phyloP scores from a whole-genome alignment of 2,888 invertebrate species.

The Sympetrum striolatum region DNA sequence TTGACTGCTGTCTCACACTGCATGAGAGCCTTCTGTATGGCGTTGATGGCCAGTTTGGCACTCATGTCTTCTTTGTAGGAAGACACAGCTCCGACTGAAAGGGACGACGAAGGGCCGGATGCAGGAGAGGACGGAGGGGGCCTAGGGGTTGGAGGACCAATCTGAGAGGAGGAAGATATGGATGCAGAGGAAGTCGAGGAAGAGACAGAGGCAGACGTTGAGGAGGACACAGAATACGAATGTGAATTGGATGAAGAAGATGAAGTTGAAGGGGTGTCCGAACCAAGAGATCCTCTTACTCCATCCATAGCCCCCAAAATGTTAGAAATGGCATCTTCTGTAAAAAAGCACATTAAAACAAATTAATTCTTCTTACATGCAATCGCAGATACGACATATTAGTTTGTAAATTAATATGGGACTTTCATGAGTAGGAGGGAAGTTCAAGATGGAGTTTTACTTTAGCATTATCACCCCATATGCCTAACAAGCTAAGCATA shows the following conservation, averaged over 20 bases:
- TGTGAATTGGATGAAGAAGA: constrained; percentile 14
- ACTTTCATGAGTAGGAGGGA: too few relatives aligned
- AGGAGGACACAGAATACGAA: constrained; percentile 6
- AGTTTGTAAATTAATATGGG: too few relatives aligned
- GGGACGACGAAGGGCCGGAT: constrained; percentile 51
- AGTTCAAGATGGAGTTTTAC: too few relatives aligned
- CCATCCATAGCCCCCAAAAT: constrained; percentile 14
- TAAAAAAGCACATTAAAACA: background rate
- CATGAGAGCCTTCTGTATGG: constrained; percentile 91
- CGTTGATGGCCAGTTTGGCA: constrained; percentile 84
- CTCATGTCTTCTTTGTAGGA: constrained; percentile 62
- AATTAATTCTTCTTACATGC: too few relatives aligned
- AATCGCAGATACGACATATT: too few relatives aligned
- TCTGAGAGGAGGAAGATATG: constrained; percentile 25
- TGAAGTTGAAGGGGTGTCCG: background rate
- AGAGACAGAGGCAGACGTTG: constrained; percentile 4
- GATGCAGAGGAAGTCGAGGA: constrained; percentile 1
- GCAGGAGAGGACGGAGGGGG: background rate
- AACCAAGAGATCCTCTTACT: background rate
- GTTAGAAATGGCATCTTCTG: constrained; percentile 19
- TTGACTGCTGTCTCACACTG: constrained; percentile 76
- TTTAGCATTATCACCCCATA: too few relatives aligned
- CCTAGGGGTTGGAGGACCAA: constrained; percentile 6
- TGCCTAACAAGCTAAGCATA: too few relatives aligned
- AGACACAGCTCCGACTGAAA: constrained; percentile 48